These are phyloP conservation scores for Argopecten irradians DNA, from an alignment of 1,140 invertebrate species.

Conservation along the genomic window DNA sequence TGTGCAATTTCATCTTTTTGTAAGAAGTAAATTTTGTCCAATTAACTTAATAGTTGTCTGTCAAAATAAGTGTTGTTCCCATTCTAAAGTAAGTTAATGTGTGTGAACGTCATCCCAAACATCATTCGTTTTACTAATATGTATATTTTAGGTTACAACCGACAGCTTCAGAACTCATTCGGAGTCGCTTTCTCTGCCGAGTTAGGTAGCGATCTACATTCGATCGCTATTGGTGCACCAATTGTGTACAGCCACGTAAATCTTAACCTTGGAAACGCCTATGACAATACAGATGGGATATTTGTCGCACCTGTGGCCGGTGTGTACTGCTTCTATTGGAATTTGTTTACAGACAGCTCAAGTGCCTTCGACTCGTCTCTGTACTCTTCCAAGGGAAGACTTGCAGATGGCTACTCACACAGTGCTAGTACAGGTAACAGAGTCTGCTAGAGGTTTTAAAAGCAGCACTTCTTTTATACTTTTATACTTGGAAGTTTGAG, in stretches of 20 bases:
- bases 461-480: too few species aligned
- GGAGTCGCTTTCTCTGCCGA: conserved; percentile 23
- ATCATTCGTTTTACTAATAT: too few species aligned
- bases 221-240: not conserved
- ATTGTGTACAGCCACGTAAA: conserved; percentile 6
- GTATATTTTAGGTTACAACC: not conserved
- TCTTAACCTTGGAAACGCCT: conserved; percentile 27
- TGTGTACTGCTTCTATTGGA: conserved; percentile 34
- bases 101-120: too few species aligned
- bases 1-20: not conserved
- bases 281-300: conserved; percentile 28
- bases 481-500: too few species aligned
- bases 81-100: too few species aligned
- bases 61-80: too few species aligned
- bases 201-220: not conserved
- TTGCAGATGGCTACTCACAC: conserved; percentile 16
- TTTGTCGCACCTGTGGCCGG: conserved; percentile 33
- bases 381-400: not conserved
- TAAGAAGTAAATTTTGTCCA: too few species aligned
- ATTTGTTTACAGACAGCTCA: conserved; percentile 3
- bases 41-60: too few species aligned
- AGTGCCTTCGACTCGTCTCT: conserved; percentile 25
- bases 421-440: not conserved
- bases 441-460: too few species aligned
- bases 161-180: not conserved